These are phyloP conservation scores for Sebastes melanostomus DNA, from an alignment of 2,797 vertebrate genomes.

Conservation along the genomic window DNA sequence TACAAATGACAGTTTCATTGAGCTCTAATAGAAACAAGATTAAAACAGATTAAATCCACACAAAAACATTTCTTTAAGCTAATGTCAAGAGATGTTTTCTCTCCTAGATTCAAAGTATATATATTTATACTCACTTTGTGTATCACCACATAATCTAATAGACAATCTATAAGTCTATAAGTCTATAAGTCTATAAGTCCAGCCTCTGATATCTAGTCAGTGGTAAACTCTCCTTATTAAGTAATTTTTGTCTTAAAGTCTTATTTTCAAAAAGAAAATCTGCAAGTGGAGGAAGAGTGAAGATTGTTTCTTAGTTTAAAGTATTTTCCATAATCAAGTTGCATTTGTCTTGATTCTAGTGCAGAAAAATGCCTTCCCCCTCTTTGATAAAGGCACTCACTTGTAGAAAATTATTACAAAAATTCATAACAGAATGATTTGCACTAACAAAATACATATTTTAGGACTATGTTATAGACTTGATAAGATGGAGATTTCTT, in stretches of 20 bases:
- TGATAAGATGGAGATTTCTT: neutral
- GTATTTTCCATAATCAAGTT: neutral
- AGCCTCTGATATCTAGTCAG: neutral
- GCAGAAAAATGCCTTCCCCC: too few relatives aligned
- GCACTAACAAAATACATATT: neutral
- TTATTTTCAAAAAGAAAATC: neutral
- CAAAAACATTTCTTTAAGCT: neutral
- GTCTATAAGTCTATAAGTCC: too few relatives aligned
- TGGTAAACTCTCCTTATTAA: constrained; percentile 21
- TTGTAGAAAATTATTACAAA: neutral
- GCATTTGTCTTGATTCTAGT: neutral
- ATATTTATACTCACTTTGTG: neutral
- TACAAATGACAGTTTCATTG: constrained; percentile 84
- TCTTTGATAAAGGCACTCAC: neutral
- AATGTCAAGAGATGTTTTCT: neutral
- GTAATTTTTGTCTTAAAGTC: constrained; percentile 5
- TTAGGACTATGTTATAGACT: neutral
- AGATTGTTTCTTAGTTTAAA: neutral
- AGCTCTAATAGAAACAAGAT: constrained; percentile 68
- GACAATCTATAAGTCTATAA: neutral
- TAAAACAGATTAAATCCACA: neutral
- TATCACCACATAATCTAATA: neutral
- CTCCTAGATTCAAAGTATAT: accelerated
- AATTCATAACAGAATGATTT: neutral
- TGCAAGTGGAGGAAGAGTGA: neutral